phyloP scores from a whole-genome alignment of 2,797 vertebrate genomes.

The Chelon auratus region DNA sequence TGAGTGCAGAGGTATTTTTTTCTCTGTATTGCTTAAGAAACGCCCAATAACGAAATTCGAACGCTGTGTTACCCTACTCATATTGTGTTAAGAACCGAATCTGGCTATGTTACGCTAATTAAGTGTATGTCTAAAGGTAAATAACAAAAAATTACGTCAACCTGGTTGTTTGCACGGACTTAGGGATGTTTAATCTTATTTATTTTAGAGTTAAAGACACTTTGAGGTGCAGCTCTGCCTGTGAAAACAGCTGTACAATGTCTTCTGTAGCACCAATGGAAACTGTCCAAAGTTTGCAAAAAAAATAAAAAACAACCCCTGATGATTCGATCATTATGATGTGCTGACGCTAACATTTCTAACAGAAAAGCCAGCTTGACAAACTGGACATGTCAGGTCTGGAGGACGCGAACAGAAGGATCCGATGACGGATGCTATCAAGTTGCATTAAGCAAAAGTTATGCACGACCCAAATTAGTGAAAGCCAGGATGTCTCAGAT shows the following conservation, averaged over 20 bases:
- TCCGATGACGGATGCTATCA: slow-evolving; percentile 13
- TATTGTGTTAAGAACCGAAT: too few species aligned
- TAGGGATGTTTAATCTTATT: too few species aligned
- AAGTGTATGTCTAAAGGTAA: too few species aligned
- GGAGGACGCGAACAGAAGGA: neutral
- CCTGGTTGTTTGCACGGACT: too few species aligned
- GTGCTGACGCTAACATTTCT: neutral
- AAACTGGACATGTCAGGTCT: neutral
- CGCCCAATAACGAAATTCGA: too few species aligned
- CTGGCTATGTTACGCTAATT: too few species aligned
- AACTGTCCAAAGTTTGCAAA: neutral
- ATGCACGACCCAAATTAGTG: slow-evolving; percentile 2
- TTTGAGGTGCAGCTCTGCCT: too few species aligned
- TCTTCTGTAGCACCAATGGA: neutral
- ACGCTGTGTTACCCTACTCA: too few species aligned
- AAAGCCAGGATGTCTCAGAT: neutral
- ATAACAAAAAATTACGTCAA: too few species aligned
- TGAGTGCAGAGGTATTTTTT: too few species aligned
- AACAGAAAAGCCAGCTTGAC: slow-evolving; percentile 2
- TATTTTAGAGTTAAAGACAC: too few species aligned
- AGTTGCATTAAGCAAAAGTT: slow-evolving; percentile 23
- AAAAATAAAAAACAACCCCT: neutral
- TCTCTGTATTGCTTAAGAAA: too few species aligned
- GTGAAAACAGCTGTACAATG: neutral
- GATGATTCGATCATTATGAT: neutral